These are phyloP conservation scores for Corvus cornix DNA, from an alignment of 2,113 vertebrate genomes.

Conservation along the genomic window DNA sequence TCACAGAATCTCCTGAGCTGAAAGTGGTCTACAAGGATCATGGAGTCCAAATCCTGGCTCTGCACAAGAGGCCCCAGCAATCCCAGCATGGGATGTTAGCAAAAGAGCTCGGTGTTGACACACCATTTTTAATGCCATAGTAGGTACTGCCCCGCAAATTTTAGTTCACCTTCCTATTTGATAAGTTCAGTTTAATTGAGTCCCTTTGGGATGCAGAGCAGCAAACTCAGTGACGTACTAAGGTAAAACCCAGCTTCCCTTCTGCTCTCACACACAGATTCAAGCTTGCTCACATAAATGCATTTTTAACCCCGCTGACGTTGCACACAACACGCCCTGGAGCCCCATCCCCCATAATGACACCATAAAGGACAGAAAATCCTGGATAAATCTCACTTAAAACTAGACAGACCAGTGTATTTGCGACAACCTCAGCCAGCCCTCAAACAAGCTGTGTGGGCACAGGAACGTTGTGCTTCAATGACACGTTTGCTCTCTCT, in stretches of 20 bases:
- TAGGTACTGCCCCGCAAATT: fast-evolving
- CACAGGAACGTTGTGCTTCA: fast-evolving
- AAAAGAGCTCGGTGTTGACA: fast-evolving
- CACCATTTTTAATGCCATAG: neutral
- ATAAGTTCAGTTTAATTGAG: fast-evolving
- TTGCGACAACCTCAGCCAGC: neutral
- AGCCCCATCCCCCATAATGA: neutral
- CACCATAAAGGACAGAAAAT: neutral
- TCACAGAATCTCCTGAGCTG: neutral
- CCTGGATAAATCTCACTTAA: neutral
- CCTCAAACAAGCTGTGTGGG: neutral
- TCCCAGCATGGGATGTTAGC: fast-evolving
- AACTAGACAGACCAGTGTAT: neutral
- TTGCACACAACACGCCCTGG: fast-evolving
- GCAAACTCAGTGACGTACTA: neutral
- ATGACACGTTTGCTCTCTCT: fast-evolving
- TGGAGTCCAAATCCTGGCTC: neutral
- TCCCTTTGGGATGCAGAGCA: neutral
- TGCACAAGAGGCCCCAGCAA: neutral
- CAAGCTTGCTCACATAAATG: neutral
- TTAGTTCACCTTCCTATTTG: neutral
- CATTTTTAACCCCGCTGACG: neutral
- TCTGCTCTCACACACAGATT: neutral
- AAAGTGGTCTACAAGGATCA: neutral
- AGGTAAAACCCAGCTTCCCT: neutral